Evolutionary conservation across 1,140 invertebrate species (phyloP), one percentile per base, ranked within the genome.

Genomic region (Drosophila tristis): DNA sequence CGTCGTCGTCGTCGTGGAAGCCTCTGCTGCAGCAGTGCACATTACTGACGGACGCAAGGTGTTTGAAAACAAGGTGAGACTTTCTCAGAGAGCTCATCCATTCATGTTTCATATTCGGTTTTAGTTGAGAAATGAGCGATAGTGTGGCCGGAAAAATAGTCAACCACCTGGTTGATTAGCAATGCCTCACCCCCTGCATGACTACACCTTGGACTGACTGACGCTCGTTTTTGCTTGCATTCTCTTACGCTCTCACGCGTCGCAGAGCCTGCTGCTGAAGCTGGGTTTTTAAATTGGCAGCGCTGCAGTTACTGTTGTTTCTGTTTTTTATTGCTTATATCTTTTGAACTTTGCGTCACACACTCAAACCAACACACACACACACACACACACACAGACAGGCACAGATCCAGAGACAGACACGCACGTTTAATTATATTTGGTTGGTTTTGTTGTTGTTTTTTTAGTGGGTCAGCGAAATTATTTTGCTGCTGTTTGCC

Each of bases 351-450:
- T 63, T 39, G 59, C 48, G 50, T 71, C 50, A 51, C 20, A 51
- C 11, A 16, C 49, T 42, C 31, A 50, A 13, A 5, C 35, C 11
- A 4, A 39, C 35, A 5, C 9, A 11, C 31, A 35, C 56, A 80
- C 47, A 61, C 47, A 61, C 49, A 77, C 72, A 60, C 42, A 61
- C 49, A 57, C 43, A 66, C 50, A 60, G 49, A 50, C 26, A 50
- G 60, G 70, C 64, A 81, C 73, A 67, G n/a, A n/a, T n/a, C n/a
- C n/a, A n/a, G 73, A 50, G 64, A 87, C 80, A 67, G 68, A 50
- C 79, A 79, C 84, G 85, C 70, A 86, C 74, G 72, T 86, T 87
- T 82, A 82, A 87, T 87, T 87, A 78, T 89, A 84, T 82, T 82
- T 80, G 49, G 25, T 23, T 50, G 43, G 8, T 15, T 50, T 59